Base-by-base conservation (phyloP, 1,140 invertebrate genomes). In the Planococcus citri region DNA sequence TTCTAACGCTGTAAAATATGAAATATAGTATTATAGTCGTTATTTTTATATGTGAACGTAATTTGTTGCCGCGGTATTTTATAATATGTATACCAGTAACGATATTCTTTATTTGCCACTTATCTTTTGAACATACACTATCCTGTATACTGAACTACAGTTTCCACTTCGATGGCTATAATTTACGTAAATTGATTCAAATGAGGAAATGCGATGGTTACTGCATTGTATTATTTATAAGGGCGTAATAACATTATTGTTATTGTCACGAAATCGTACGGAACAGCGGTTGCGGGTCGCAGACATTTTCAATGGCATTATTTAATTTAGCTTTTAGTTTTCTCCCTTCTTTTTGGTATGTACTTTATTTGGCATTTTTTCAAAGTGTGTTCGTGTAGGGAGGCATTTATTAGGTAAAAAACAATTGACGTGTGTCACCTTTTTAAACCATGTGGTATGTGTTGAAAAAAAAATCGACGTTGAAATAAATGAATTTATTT, bases 121-220 rank as follows among this genome's bases (percentile, higher is more conserved):
- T 51, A 51, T 51, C 41, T 20, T 20, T 51, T 17, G 12, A 51
- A 51, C 41, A 20, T 51, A 51, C 41, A 6, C 6, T 37, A 14
- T 37, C 33, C 33, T 14, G 14, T n/a, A 20, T 51, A 51, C 41
- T 51, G 41, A 51, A 51, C n/a, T 51, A 51, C 41, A 17, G 17
- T 51, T 51, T 51, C 41, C 41, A 51, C 12, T 51, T 51, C 41
- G 41, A 17, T 51, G 41, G 41, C 12, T 51, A 51, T 51, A 51
- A 51, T 51, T 51, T 51, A 51, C 41, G 41, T 51, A 51, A 51
- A 51, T 51, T 51, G 41, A 51, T 51, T 51, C 41, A 51, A 51
- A 51, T 51, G 41, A 51, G 41, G 41, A 51, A 51, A 51, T 51
- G n/a, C 41, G 41, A 51, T 51, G 41, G 41, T 51, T 51, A 51